Evolutionary conservation across 2,888 invertebrate species (phyloP), one percentile per base, ranked within the genome.

Genomic region (Drosophila sordidula): DNA sequence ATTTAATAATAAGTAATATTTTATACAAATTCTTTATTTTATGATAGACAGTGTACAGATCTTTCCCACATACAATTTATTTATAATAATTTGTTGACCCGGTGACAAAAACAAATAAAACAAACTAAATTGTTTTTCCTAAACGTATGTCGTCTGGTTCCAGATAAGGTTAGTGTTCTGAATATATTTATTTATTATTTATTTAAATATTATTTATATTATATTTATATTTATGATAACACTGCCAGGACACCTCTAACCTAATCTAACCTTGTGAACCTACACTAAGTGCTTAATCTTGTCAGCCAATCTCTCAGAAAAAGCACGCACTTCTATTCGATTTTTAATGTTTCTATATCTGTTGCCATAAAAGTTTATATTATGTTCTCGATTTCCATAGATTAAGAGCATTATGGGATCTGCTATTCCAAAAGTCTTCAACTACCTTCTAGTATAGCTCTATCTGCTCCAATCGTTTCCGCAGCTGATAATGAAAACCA

Each of bases 401-500:
- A 29, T 29, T 29, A 6, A 5, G 6, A 6, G 6, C 6, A 6
- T 8, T 29, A 29, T 8, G 1, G 26, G 8, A 29, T 6, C 8
- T 6, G 1, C 26, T 8, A 29, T 29, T 29, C 26, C 6, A 6
- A 29, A 29, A 29, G 26, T 29, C 26, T 29, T 1, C 26, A 29
- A 29, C 8, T 29, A 29, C 26, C 1, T 8, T 32, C 2, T 29
- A 29, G 9, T 29, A 29, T 8, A 29, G 2, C 29, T 8, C 29
- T 29, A 29, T 29, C 8, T 14, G 2, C 38, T 14, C 29, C n/a
- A 42, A 42, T 42, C 42, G 6, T 32, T 16, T 32, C 46, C 18
- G 22, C 41, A 26, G 25, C 39, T 29, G 46, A 63, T 63, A 62
- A 49, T 22, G 8, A 8, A 9, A n/a, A 29, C 11, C 42, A 42